Evolutionary conservation across 2,113 vertebrate genomes (phyloP), one percentile per base, ranked within the genome.

Genomic region (Melierax canorus): DNA sequence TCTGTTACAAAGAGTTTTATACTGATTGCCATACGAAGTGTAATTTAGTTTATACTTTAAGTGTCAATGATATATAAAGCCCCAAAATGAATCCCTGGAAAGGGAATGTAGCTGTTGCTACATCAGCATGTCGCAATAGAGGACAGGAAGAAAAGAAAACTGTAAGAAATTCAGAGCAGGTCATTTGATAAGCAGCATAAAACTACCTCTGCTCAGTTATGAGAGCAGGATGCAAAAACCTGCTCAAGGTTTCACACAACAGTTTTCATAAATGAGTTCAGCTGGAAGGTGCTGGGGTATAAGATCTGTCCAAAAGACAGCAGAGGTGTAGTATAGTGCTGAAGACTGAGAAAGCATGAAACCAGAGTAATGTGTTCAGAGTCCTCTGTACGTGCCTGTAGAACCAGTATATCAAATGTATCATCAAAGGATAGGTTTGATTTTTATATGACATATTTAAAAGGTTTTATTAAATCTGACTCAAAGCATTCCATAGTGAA

Each of bases 311-410:
- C 23, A 55, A n/a, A 94, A 24, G n/a, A 27, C 19, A 87, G 50
- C 21, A 48, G 38, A 74, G 16, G 36, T 79, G 13, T 29, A 30
- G 13, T 15, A 5, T 1, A 34, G 24, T 3, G 1, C 76, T 83
- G 41, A 58, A 67, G 24, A 9, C 41, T 38, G 34, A 41, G 13
- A 62, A 46, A 51, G 26, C 34, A 4, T 16, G 27, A 48, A 69
- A 69, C 5, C 32, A 14, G 27, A 72, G 17, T n/a, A 11, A 29
- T 41, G 0, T 12, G 8, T 62, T 78, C 30, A 20, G 36, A 55
- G 30, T 55, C 19, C 9, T 27, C 30, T 11, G 5, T 30, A 22
- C 0, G 3, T 0, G 1, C 4, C 48, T 73, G 53, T 39, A 83
- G 45, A 72, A 58, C 34, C 34, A 23, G 9, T 19, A 27, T 75